Percentiles rank a stretch among this genome's conserved stretches.
Evolutionary conservation across 1,140 invertebrate species (phyloP).

Genomic region (Drosophila malerkotliana): DNA sequence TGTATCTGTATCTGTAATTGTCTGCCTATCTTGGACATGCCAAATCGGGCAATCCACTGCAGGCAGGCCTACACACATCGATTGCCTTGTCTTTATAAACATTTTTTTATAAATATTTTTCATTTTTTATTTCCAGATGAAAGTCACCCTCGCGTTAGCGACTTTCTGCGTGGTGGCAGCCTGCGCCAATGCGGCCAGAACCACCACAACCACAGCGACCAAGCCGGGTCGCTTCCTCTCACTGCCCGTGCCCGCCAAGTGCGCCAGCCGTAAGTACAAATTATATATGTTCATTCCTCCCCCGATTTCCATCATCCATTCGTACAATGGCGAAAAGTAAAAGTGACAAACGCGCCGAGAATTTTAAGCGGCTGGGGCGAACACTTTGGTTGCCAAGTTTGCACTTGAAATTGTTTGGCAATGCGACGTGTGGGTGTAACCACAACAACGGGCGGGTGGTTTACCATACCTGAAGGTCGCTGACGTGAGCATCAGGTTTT

Average conservation of each 20-base stretch:
- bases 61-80: background rate
- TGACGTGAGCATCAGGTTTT: conserved; percentile 40
- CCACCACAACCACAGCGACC: conserved; percentile 81
- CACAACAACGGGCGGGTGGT: conserved; percentile 26
- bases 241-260: conserved; percentile 91
- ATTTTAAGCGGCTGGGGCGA: conserved; percentile 49
- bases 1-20: conserved; percentile 2
- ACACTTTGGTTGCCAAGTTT: conserved; percentile 58
- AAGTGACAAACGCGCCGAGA: conserved; percentile 58
- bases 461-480: conserved; percentile 57
- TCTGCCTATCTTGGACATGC: conserved; percentile 11
- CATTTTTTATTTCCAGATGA: conserved; percentile 71
- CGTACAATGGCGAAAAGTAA: conserved; percentile 61
- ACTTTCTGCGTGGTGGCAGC: conserved; percentile 82
- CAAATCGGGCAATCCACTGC: conserved; percentile 13
- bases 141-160: conserved; percentile 82
- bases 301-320: background rate
- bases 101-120: conserved; percentile 15
- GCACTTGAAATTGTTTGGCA: conserved; percentile 78
- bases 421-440: conserved; percentile 68
- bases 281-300: background rate
- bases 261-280: conserved; percentile 90
- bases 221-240: conserved; percentile 90
- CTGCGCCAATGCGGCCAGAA: conserved; percentile 77
- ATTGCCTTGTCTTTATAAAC: background rate